These are phyloP conservation scores for Thereva nobilitata DNA, from an alignment of 2,888 invertebrate species.

Conservation along the genomic window DNA sequence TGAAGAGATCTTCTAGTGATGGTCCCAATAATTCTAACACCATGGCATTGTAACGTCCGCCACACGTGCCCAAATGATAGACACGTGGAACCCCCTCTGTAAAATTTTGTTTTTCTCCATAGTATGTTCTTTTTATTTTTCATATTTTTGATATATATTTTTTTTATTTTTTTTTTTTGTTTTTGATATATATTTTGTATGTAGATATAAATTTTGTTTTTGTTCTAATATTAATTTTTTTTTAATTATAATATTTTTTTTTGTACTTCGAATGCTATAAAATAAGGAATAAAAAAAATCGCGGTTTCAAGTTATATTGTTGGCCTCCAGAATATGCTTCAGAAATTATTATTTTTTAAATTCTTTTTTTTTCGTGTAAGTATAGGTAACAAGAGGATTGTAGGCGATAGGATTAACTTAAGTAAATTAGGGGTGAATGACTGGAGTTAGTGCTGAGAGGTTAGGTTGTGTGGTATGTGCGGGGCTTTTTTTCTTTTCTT, in stretches of 20 bases:
- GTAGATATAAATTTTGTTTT: not conserved
- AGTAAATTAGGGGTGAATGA: not conserved
- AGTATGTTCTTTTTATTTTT: constrained; percentile 28
- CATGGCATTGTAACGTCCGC: constrained; percentile 71
- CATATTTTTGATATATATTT: constrained; percentile 12
- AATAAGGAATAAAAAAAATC: constrained; percentile 1
- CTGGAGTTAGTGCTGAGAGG: constrained; percentile 19
- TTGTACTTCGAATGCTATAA: not conserved
- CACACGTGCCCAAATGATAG: constrained; percentile 75
- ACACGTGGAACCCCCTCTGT: constrained; percentile 71
- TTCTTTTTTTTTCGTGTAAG: not conserved
- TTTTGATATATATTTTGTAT: not conserved
- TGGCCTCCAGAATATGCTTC: constrained; percentile 39
- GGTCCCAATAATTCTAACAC: constrained; percentile 75
- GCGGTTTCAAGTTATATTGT: not conserved
- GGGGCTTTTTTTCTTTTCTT: too few relatives aligned
- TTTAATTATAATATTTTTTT: not conserved
- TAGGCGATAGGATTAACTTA: not conserved
- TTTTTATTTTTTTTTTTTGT: constrained; percentile 5
- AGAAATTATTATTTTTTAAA: constrained; percentile 26
- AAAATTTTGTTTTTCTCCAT: constrained; percentile 28
- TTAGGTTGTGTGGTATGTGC: not conserved
- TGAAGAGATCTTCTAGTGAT: constrained; percentile 74
- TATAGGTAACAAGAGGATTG: constrained; percentile 3
- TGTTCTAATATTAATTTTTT: constrained; percentile 10